phyloP scores from a whole-genome alignment of 2,797 vertebrate genomes.

The Hydrocynus forskahlii region DNA sequence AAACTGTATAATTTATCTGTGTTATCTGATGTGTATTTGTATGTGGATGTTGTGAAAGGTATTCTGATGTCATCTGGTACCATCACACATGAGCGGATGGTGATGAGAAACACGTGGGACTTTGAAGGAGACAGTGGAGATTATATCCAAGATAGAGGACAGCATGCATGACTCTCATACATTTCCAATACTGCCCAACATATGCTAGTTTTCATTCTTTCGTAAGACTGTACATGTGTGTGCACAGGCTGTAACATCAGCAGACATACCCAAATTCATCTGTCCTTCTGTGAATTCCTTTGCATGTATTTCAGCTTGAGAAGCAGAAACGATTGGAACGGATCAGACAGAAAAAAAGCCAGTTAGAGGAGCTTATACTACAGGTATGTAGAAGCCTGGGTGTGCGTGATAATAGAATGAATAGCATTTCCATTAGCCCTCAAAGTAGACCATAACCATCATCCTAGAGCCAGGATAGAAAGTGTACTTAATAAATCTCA shows the following conservation, averaged over 20 bases:
- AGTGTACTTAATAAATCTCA: not conserved
- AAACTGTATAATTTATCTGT: not conserved
- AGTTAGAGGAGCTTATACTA: slow-evolving; percentile 85
- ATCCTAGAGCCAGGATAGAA: not conserved
- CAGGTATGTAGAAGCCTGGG: slow-evolving; percentile 75
- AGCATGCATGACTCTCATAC: not conserved
- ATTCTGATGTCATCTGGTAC: slow-evolving; percentile 39
- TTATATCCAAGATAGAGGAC: not conserved
- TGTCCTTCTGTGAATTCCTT: not conserved
- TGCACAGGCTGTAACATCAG: not conserved
- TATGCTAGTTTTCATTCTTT: not conserved
- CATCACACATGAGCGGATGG: slow-evolving; percentile 39
- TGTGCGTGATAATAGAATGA: not conserved
- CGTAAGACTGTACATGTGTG: not conserved
- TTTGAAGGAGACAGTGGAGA: not conserved
- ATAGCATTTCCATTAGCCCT: not conserved
- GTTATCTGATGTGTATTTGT: not conserved
- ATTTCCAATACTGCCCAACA: not conserved
- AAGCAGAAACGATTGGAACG: slow-evolving; percentile 87
- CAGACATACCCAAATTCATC: not conserved
- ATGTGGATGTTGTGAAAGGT: slow-evolving; percentile 31
- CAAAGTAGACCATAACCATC: not conserved
- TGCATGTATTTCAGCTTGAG: slow-evolving; percentile 77
- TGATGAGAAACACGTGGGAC: not conserved
- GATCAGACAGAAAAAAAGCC: slow-evolving; percentile 86